Evolutionary conservation across 2,797 vertebrate species (phyloP), one percentile per base, ranked within the genome.

Genomic region (Serranus cabrilla): DNA sequence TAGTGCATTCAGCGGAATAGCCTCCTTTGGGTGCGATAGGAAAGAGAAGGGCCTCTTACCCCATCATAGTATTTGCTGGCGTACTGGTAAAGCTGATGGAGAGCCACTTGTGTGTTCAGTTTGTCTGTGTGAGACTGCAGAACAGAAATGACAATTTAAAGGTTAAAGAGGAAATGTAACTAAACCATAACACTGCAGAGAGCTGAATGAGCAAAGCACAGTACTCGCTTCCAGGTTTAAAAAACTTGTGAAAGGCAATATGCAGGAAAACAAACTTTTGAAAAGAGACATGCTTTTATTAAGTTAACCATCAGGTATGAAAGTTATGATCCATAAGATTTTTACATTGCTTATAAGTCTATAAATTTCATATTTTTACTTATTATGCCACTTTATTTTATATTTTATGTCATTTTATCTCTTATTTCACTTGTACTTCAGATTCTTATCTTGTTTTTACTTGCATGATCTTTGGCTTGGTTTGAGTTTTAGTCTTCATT

Each of bases 11-110:
- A 92, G 79, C 68, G 84, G 85, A 90, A 90, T 84, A 81, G 84
- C 49, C 77, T 88, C 88, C 85, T 86, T 82, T 80, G 85, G 82
- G 87, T 81, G 80, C 18, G 86, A 91, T 85, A 90, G 78, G 79
- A 80, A 74, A 50, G 68, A 80, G 66, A 85, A 83, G 70, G 83
- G 60, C 75, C 76, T 86, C 97, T 94, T 95, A 99, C 98, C 97
- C 96, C 97, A 42, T 99, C 98, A 0, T 98, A 99, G 95, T 99
- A 99, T 95, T 99, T 99, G 94, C 98, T 99, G 73, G 98, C 98
- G 20, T 99, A 99, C 92, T 97, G 97, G 94, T 99, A 99, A 79
- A 99, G 97, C 93, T 99, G 98, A 92, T 99, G 97, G 80, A 99
- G 94, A 77, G 98, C 97, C 94, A 98, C 97, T 42, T 99, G 95